Percentiles rank a stretch among this genome's conserved stretches.
These are phyloP conservation scores for Patella ulyssiponensis DNA, from an alignment of 2,888 invertebrate genomes.

Conservation along the genomic window DNA sequence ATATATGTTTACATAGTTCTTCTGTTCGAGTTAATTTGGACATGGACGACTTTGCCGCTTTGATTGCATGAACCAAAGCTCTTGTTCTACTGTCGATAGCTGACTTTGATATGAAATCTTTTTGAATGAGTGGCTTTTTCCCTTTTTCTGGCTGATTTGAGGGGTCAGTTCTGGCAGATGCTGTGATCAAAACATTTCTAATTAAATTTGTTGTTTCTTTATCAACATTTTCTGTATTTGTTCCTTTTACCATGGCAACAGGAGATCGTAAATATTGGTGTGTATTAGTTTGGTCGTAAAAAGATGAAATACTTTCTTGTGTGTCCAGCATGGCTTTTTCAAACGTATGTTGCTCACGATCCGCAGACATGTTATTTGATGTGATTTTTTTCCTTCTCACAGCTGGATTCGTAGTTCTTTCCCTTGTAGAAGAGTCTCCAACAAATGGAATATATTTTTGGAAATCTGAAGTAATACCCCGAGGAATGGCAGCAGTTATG, in stretches of 20 bases:
- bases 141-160: conserved; percentile 24
- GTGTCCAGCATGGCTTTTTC: conserved; percentile 40
- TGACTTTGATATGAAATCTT: conserved; percentile 50
- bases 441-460: conserved; percentile 24
- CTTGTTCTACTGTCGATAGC: conserved; percentile 52
- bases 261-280: conserved; percentile 5
- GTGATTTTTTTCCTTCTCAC: background rate
- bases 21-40: conserved; percentile 79
- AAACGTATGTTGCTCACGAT: conserved; percentile 28
- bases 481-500: conserved; percentile 6
- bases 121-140: conserved; percentile 42
- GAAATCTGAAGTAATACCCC: conserved; percentile 12
- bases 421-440: background rate
- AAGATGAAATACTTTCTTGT: conserved; percentile 42
- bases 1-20: conserved; percentile 82
- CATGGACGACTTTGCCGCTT: conserved; percentile 59
- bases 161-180: conserved; percentile 9
- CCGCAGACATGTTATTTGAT: conserved; percentile 4
- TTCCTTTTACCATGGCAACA: background rate
- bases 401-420: background rate
- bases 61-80: conserved; percentile 51
- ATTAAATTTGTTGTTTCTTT: conserved; percentile 18
- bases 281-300: conserved; percentile 29
- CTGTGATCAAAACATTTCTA: conserved; percentile 18
- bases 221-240: conserved; percentile 13